phyloP scores from a whole-genome alignment of 2,113 vertebrate genomes.

The Pipra filicauda region DNA sequence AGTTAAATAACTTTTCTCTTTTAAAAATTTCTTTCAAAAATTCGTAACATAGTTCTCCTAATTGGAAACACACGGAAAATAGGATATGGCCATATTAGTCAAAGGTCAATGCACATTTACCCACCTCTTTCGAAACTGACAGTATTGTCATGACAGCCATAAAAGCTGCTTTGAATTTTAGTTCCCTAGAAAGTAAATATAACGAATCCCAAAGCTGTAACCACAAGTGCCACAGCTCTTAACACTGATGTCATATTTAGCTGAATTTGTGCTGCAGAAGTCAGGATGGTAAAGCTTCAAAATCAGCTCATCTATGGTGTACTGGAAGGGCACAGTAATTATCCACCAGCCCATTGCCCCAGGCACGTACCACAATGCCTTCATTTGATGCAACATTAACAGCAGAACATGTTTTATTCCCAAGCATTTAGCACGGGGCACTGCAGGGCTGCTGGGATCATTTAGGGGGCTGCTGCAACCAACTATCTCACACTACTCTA shows the following conservation, averaged over 20 bases:
- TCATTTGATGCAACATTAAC: not conserved
- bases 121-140: conserved; percentile 47
- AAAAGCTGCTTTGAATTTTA: conserved; percentile 67
- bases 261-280: conserved; percentile 17
- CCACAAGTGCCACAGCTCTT: conserved; percentile 59
- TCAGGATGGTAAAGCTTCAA: not conserved
- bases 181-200: conserved; percentile 70
- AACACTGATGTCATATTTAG: conserved; percentile 5
- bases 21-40: not conserved
- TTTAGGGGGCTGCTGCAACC: not conserved
- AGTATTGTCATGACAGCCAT: conserved; percentile 48
- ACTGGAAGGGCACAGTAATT: conserved; percentile 1
- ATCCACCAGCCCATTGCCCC: not conserved
- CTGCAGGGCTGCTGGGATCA: not conserved
- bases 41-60: not conserved
- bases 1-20: conserved; percentile 14
- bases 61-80: conserved; percentile 52
- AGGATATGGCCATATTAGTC: conserved; percentile 9
- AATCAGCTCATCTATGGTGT: not conserved
- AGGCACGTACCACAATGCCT: not conserved
- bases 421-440: not conserved
- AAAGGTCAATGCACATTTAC: conserved; percentile 45
- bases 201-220: conserved; percentile 47
- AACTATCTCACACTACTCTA: not conserved
- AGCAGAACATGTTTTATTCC: not conserved